Evolutionary conservation across 2,888 invertebrate species (phyloP).

Genomic region (Ellobium chinense): DNA sequence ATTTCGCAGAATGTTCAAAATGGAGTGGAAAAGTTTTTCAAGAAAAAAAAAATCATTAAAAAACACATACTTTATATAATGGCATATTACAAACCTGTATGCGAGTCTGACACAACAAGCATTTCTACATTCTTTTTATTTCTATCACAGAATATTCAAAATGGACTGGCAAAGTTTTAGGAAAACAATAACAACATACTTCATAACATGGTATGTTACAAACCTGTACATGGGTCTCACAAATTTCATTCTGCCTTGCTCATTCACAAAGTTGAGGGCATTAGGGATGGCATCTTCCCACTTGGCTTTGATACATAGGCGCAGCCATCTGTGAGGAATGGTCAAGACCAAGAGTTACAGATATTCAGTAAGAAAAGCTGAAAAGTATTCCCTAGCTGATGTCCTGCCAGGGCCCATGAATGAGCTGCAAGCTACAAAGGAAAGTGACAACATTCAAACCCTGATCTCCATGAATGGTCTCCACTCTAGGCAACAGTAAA

Average conservation of each 20-base stretch:
- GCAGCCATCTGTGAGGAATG: conserved; percentile 84
- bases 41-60: too few relatives aligned
- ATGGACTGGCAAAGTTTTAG: too few relatives aligned
- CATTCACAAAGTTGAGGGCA: conserved; percentile 88
- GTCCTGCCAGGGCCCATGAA: neutral
- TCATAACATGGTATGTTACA: conserved; percentile 47
- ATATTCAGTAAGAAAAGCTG: neutral
- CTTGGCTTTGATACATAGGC: conserved; percentile 87
- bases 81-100: too few relatives aligned
- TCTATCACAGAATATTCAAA: too few relatives aligned
- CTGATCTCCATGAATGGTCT: neutral
- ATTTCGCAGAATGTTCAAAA: too few relatives aligned
- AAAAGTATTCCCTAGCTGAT: neutral
- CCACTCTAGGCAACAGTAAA: neutral
- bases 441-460: neutral
- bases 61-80: too few relatives aligned
- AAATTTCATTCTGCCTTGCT: conserved; percentile 94
- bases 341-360: neutral
- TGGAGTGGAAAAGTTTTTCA: too few relatives aligned
- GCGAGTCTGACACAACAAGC: too few relatives aligned
- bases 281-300: conserved; percentile 85
- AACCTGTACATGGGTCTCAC: conserved; percentile 91
- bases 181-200: too few relatives aligned
- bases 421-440: neutral
- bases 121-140: too few relatives aligned